Evolutionary conservation across 2,888 invertebrate species (phyloP).

Genomic region (Cataglyphis altisquamis): DNA sequence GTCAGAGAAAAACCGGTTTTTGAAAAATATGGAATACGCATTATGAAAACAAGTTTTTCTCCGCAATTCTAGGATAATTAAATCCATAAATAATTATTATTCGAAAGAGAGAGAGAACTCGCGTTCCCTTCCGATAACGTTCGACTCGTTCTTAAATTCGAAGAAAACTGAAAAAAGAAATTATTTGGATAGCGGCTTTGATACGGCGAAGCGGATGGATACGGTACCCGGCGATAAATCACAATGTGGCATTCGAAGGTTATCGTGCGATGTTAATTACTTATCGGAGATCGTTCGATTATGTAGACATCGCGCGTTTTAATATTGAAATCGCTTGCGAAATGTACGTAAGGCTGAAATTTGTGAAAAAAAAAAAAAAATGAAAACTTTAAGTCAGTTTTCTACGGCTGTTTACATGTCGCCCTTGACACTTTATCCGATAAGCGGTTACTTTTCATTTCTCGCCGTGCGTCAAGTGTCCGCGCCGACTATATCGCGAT

Average conservation of each 20-base stretch:
- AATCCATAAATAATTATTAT: background rate
- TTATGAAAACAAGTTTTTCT: background rate
- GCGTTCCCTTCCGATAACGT: too few species aligned
- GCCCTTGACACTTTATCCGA: conserved; percentile 55
- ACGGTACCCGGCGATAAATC: conserved; percentile 68
- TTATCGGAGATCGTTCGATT: conserved; percentile 61
- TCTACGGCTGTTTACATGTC: conserved; percentile 28
- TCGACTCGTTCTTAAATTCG: background rate
- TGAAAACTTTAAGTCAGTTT: background rate
- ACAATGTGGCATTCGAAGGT: conserved; percentile 71
- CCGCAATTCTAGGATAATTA: background rate
- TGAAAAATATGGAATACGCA: too few species aligned
- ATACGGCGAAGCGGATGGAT: conserved; percentile 55
- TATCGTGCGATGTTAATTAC: conserved; percentile 74
- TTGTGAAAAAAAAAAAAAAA: background rate
- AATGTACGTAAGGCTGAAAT: background rate
- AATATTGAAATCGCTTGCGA: background rate
- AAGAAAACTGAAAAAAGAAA: background rate
- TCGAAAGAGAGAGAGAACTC: background rate
- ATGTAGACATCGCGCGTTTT: conserved; percentile 50
- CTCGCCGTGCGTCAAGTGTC: conserved; percentile 18
- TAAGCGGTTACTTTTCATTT: conserved; percentile 36
- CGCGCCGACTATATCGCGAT: conserved; percentile 27
- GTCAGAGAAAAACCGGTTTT: too few species aligned
- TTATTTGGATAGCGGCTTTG: background rate